Conservation (phyloP, 2,113 vertebrate species). For the Chamaea fasciata region DNA sequence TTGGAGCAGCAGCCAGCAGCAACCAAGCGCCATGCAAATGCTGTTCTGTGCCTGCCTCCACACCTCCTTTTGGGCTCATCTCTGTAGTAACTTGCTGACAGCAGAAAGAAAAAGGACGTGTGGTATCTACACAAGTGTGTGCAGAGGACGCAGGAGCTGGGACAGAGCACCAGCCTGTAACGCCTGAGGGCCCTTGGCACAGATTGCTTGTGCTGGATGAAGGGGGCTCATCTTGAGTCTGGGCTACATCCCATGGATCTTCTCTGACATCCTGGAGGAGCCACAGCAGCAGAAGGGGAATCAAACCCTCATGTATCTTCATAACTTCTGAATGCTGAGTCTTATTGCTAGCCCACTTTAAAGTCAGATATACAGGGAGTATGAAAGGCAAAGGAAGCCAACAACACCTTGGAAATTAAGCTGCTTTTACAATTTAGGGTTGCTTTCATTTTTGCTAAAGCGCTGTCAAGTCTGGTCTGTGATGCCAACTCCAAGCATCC, state of each 20-base stretch:
- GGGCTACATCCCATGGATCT: fast-evolving
- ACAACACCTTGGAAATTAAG: not conserved
- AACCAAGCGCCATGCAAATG: not conserved
- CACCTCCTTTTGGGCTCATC: not conserved
- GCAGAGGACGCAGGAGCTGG: not conserved
- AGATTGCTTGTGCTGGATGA: fast-evolving
- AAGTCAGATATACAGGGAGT: not conserved
- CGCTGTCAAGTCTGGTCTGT: not conserved
- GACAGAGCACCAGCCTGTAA: not conserved
- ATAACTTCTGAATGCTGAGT: not conserved
- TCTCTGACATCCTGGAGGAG: not conserved
- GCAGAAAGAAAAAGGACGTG: not conserved
- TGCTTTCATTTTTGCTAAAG: not conserved
- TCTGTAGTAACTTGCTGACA: not conserved
- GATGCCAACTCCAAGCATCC: not conserved
- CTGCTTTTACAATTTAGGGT: not conserved
- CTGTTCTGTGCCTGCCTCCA: not conserved
- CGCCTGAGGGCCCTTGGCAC: fast-evolving
- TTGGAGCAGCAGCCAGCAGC: not conserved
- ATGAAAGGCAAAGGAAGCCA: not conserved
- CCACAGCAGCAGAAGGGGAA: not conserved
- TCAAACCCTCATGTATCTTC: not conserved
- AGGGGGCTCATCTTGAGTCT: not conserved
- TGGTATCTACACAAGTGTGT: not conserved
- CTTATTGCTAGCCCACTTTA: not conserved